A percentile compares a stretch with the other conserved stretches of the same genome.
Conservation (phyloP, 2,797 vertebrate genomes). For the Mormyrops boulengeri region DNA sequence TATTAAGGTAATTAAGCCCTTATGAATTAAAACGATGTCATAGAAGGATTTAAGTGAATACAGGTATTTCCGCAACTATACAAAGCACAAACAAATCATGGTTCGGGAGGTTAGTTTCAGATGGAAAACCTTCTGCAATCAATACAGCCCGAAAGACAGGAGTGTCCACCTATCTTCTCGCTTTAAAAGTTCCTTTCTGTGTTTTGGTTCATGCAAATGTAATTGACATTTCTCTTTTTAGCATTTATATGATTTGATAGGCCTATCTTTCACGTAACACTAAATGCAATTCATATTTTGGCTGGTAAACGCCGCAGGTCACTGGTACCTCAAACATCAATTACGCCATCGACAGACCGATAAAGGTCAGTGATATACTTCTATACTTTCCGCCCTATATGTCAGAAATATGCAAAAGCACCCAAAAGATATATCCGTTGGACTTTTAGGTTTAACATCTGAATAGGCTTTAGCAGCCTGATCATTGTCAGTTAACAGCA, state of each 20-base stretch:
- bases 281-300: neutral
- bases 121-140: neutral
- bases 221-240: neutral
- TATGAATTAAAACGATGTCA: neutral
- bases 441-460: neutral
- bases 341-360: neutral
- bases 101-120: neutral
- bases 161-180: neutral
- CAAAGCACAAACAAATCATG: neutral
- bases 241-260: neutral
- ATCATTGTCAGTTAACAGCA: slow-evolving; percentile 72
- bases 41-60: neutral
- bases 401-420: slow-evolving; percentile 37
- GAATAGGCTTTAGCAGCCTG: slow-evolving; percentile 43
- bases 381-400: neutral
- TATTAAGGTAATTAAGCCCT: neutral
- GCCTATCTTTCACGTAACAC: neutral
- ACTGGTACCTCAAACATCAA: neutral
- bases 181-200: neutral
- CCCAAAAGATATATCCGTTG: neutral
- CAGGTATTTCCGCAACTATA: neutral
- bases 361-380: neutral
- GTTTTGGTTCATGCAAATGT: neutral
- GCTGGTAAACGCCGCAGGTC: neutral
- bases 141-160: neutral